Evolutionary conservation across 2,113 vertebrate genomes (phyloP).

Genomic region (Corythoichthys haematopterus): DNA sequence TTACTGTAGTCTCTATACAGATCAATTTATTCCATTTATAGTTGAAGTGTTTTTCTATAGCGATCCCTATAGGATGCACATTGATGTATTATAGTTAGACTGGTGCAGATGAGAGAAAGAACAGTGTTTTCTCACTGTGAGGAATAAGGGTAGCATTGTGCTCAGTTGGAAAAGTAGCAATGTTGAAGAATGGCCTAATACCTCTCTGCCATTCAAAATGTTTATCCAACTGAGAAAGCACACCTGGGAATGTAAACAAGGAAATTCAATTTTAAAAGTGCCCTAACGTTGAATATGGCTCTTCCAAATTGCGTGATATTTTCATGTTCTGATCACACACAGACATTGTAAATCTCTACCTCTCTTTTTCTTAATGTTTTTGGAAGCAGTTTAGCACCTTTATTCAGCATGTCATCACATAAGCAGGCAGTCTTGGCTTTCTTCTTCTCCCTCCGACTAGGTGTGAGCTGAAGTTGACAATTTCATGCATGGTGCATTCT

Average conservation of each 20-base stretch:
- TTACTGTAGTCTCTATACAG: not conserved
- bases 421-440: slow-evolving; percentile 3
- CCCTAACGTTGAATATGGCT: slow-evolving; percentile 36
- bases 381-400: slow-evolving; percentile 13
- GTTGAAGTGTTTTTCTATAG: not conserved
- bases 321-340: not conserved
- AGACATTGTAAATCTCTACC: not conserved
- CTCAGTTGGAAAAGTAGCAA: slow-evolving; percentile 57
- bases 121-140: not conserved
- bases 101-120: slow-evolving; percentile 17
- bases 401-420: slow-evolving; percentile 11
- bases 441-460: slow-evolving; percentile 29
- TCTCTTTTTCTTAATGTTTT: not conserved
- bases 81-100: slow-evolving; percentile 30
- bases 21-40: not conserved
- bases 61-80: slow-evolving; percentile 6
- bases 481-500: slow-evolving; percentile 52
- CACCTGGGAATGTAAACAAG: slow-evolving; percentile 35
- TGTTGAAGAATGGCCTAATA: slow-evolving; percentile 37
- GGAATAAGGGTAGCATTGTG: slow-evolving; percentile 37
- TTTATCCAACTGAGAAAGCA: slow-evolving; percentile 46
- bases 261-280: slow-evolving; percentile 14
- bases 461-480: slow-evolving; percentile 47
- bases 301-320: slow-evolving; percentile 21
- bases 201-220: slow-evolving; percentile 15